Evolutionary conservation across 2,113 vertebrate species (phyloP).

Genomic region (Sorex araneus): DNA sequence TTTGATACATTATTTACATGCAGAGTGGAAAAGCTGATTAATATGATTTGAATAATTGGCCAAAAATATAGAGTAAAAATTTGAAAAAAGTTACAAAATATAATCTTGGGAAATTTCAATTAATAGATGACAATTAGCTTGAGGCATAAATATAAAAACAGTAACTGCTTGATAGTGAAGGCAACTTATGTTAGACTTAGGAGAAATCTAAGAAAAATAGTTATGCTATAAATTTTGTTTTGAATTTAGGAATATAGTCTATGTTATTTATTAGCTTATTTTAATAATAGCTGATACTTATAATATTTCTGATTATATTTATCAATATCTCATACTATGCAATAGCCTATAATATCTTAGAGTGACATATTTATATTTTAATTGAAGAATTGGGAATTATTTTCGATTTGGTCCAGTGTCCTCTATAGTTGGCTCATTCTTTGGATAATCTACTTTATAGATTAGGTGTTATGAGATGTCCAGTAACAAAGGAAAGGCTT

Average conservation of each 20-base stretch:
- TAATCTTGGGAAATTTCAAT: background rate
- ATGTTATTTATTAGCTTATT: background rate
- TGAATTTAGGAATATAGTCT: background rate
- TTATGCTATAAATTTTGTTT: slow-evolving; percentile 27
- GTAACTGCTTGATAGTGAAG: slow-evolving; percentile 19
- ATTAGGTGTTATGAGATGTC: background rate
- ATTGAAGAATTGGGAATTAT: background rate
- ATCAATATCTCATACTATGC: background rate
- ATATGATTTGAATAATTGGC: slow-evolving; percentile 1
- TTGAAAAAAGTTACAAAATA: slow-evolving; percentile 27
- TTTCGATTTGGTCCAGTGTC: background rate
- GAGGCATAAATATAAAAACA: background rate
- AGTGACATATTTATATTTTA: background rate
- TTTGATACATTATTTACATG: slow-evolving; percentile 37
- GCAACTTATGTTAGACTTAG: background rate
- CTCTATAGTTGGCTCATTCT: background rate
- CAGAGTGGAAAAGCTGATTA: background rate
- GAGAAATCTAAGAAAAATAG: slow-evolving; percentile 30
- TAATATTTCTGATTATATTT: slow-evolving; percentile 35
- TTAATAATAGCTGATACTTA: background rate
- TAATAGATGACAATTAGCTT: background rate
- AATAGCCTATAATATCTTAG: background rate
- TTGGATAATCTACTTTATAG: background rate
- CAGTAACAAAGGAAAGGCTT: slow-evolving; percentile 47
- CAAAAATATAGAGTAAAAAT: slow-evolving; percentile 12